phyloP scores from a whole-genome alignment of 2,888 invertebrate species.

The Drosophila setosimentum region DNA sequence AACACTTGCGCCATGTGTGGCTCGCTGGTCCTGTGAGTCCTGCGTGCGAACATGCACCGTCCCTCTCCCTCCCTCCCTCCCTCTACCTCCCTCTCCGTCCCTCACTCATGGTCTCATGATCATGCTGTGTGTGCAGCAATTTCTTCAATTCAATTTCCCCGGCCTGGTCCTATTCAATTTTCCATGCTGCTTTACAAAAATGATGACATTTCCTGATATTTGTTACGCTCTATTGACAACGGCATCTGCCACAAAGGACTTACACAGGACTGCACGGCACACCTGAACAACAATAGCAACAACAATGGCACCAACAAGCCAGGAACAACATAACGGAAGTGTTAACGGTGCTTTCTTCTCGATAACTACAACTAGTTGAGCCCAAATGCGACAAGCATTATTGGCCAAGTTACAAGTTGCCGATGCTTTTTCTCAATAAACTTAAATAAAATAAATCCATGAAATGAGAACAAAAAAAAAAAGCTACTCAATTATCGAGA shows the following conservation, averaged over 20 bases:
- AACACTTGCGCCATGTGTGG: slow-evolving; percentile 7
- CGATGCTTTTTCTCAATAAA: neutral
- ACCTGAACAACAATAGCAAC: slow-evolving; percentile 11
- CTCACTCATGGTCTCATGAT: neutral
- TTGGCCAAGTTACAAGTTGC: neutral
- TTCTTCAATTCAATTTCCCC: slow-evolving; percentile 18
- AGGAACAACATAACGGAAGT: slow-evolving; percentile 62
- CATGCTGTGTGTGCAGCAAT: slow-evolving; percentile 9
- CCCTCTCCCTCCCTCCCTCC: neutral
- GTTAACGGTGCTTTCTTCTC: slow-evolving; percentile 61
- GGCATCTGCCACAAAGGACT: slow-evolving; percentile 48
- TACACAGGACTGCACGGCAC: slow-evolving; percentile 14
- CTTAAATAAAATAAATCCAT: neutral
- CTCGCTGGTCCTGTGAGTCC: neutral
- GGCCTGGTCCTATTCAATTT: slow-evolving; percentile 26
- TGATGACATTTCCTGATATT: slow-evolving; percentile 83
- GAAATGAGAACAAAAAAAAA: too few species aligned
- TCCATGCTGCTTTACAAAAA: slow-evolving; percentile 45
- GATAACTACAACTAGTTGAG: slow-evolving; percentile 3
- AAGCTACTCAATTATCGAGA: too few species aligned
- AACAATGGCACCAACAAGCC: slow-evolving; percentile 43
- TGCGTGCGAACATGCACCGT: neutral
- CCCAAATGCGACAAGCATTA: neutral
- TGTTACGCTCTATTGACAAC: slow-evolving; percentile 69
- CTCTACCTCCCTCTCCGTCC: neutral